Conservation (phyloP, 2,113 vertebrate genomes). For the Paedocypris sp. region DNA sequence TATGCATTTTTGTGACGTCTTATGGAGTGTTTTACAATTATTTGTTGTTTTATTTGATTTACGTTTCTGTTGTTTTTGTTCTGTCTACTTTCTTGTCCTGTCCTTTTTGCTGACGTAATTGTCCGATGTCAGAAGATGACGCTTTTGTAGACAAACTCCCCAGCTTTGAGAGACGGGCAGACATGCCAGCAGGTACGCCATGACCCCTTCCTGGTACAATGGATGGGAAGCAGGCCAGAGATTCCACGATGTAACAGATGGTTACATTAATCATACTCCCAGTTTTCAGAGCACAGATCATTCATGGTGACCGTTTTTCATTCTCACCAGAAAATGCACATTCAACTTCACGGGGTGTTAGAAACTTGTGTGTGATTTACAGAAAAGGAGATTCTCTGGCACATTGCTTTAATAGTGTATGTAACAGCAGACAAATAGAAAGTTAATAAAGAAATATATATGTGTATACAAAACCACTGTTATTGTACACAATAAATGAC, state of each 20-base stretch:
- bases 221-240: constrained; percentile 12
- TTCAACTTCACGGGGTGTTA: no score
- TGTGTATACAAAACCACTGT: no score
- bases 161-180: constrained; percentile 76
- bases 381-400: no score
- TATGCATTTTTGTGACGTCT: constrained; percentile 12
- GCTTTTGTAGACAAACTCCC: constrained; percentile 84
- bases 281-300: constrained; percentile 10
- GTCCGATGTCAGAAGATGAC: constrained; percentile 76
- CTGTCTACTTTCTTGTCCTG: constrained; percentile 53
- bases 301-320: background rate
- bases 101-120: constrained; percentile 57
- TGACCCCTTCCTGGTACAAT: constrained; percentile 27
- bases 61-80: constrained; percentile 45
- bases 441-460: no score
- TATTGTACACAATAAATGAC: no score
- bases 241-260: constrained; percentile 48
- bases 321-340: background rate
- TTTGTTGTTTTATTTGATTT: constrained; percentile 37
- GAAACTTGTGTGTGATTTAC: no score
- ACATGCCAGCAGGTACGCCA: constrained; percentile 77
- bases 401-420: no score
- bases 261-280: constrained; percentile 35
- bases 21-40: constrained; percentile 30
- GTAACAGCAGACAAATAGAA: no score